These are phyloP conservation scores for Diachrysia chrysitis DNA, from an alignment of 2,888 invertebrate genomes.

Conservation along the genomic window DNA sequence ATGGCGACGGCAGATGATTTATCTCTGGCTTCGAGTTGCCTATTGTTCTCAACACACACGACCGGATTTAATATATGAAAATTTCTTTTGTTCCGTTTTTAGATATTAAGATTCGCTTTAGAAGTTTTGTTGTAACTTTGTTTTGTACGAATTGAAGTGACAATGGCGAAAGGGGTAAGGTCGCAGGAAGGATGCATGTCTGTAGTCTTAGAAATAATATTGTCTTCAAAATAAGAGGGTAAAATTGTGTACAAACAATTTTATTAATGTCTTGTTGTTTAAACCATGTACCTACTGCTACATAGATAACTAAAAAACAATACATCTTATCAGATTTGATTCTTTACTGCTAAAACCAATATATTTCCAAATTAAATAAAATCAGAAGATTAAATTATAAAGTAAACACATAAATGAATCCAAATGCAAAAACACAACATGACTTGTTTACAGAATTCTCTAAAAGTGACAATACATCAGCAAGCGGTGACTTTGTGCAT, in stretches of 20 bases:
- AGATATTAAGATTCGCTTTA: slow-evolving; percentile 50
- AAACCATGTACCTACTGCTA: too few relatives aligned
- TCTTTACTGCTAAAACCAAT: slow-evolving; percentile 16
- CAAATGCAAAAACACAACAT: slow-evolving; percentile 31
- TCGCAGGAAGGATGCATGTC: slow-evolving; percentile 25
- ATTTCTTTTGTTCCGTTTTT: slow-evolving; percentile 54
- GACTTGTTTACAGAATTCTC: slow-evolving; percentile 67
- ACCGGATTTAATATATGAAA: slow-evolving; percentile 56
- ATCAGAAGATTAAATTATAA: not conserved
- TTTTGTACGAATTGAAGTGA: slow-evolving; percentile 38
- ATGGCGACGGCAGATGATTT: slow-evolving; percentile 54
- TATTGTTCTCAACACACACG: slow-evolving; percentile 54
- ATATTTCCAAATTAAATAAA: not conserved
- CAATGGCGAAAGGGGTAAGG: slow-evolving; percentile 21
- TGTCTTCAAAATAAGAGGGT: slow-evolving; percentile 8
- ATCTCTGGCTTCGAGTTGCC: slow-evolving; percentile 55
- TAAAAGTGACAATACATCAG: slow-evolving; percentile 68
- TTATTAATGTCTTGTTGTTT: too few relatives aligned
- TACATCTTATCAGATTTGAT: not conserved
- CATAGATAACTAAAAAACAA: not conserved
- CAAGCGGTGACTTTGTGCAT: slow-evolving; percentile 75
- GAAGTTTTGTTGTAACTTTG: slow-evolving; percentile 47
- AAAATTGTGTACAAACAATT: not conserved
- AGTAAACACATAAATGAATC: slow-evolving; percentile 20
- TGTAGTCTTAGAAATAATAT: slow-evolving; percentile 16